Conservation (phyloP, 2,888 invertebrate species). For the Papilio demoleus region DNA sequence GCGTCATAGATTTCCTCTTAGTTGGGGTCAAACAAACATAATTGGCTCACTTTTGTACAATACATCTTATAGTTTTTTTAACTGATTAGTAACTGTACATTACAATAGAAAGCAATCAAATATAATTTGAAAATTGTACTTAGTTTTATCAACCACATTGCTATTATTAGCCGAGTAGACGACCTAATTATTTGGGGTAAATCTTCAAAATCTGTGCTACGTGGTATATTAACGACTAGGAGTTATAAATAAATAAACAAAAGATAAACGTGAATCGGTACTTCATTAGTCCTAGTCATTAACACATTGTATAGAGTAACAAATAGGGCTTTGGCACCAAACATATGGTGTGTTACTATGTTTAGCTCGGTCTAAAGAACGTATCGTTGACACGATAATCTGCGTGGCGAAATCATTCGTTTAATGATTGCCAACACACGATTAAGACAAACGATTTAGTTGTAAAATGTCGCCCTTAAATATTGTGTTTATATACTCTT, state of each 20-base stretch:
- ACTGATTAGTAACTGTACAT: not conserved
- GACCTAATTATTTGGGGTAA: not conserved
- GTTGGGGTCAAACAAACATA: not conserved
- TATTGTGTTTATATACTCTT: not conserved
- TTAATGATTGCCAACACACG: conserved; percentile 31
- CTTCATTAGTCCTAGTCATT: not conserved
- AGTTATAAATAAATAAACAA: not conserved
- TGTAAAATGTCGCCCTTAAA: conserved; percentile 4
- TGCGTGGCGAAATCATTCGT: conserved; percentile 30
- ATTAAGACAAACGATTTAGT: conserved; percentile 19
- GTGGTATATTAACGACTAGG: not conserved
- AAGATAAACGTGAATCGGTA: not conserved
- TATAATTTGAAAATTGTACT: no score
- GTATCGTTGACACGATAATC: conserved; percentile 30
- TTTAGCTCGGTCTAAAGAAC: conserved; percentile 34
- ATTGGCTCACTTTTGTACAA: not conserved
- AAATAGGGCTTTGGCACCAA: conserved; percentile 32
- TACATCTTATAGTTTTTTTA: not conserved
- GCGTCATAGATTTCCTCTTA: not conserved
- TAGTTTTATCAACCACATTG: no score
- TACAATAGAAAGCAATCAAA: not conserved
- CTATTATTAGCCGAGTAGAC: no score
- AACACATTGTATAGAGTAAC: conserved; percentile 10
- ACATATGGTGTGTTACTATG: conserved; percentile 21
- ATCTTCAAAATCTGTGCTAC: no score